phyloP scores from a whole-genome alignment of 2,797 vertebrate species.

The Ptychadena robeensis region DNA sequence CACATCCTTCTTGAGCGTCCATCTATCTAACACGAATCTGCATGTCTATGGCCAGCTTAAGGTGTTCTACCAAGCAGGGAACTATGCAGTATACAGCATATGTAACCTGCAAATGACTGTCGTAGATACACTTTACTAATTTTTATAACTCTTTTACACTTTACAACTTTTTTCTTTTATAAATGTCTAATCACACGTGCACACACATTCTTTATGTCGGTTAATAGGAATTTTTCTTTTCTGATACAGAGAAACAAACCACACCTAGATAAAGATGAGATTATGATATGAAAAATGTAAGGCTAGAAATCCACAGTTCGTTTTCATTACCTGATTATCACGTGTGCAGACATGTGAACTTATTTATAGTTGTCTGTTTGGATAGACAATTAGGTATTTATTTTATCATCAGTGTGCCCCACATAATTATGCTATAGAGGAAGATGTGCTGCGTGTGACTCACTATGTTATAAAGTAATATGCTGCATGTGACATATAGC shows the following conservation, averaged over 20 bases:
- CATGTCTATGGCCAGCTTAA: too few species aligned
- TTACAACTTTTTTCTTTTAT: neutral
- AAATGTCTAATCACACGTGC: neutral
- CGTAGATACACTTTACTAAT: neutral
- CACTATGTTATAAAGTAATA: too few species aligned
- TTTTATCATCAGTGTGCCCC: neutral
- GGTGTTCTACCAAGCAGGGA: too few species aligned
- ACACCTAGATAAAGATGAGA: neutral
- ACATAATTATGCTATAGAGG: neutral
- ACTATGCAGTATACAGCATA: too few species aligned
- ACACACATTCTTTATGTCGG: too few species aligned
- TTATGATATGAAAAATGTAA: neutral
- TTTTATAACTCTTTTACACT: too few species aligned
- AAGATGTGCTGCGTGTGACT: neutral
- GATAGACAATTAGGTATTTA: neutral
- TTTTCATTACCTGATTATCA: neutral
- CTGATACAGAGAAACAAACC: neutral
- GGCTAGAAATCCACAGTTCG: neutral
- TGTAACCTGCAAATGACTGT: neutral
- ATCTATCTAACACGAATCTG: too few species aligned
- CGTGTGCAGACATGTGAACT: neutral
- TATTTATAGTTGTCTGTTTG: neutral
- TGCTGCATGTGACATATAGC: too few species aligned
- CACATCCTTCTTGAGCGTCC: too few species aligned
- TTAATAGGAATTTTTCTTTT: neutral